These are phyloP conservation scores for Calcarius ornatus DNA, from an alignment of 2,113 vertebrate genomes.

Conservation along the genomic window DNA sequence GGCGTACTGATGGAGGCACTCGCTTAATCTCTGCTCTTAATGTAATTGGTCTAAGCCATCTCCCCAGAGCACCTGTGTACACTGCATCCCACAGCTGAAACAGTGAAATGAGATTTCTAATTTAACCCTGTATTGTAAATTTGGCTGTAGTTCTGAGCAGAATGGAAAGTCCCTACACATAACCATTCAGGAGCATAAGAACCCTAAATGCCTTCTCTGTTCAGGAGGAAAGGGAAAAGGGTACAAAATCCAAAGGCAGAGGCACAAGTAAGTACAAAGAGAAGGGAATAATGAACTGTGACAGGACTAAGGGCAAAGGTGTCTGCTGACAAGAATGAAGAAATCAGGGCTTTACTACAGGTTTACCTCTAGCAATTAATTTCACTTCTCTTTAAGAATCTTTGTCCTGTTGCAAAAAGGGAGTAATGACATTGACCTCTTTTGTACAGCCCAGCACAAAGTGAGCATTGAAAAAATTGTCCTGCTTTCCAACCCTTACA, in stretches of 20 bases:
- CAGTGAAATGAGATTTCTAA: neutral
- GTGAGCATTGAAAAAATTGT: neutral
- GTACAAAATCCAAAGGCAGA: neutral
- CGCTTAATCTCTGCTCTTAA: neutral
- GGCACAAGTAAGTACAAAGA: neutral
- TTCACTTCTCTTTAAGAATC: neutral
- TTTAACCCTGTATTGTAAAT: neutral
- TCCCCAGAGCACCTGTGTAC: neutral
- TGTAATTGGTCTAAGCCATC: neutral
- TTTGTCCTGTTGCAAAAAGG: neutral
- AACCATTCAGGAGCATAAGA: neutral
- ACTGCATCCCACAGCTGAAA: neutral
- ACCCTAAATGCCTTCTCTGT: neutral
- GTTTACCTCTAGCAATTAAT: neutral
- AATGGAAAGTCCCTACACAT: rapidly evolving
- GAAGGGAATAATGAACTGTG: neutral
- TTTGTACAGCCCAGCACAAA: neutral
- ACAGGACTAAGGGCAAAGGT: neutral
- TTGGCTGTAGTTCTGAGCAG: neutral
- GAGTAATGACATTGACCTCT: neutral
- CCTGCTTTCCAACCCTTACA: neutral
- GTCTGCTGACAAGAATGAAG: neutral
- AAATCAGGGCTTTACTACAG: neutral
- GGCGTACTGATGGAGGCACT: neutral
- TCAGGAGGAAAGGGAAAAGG: neutral